Conservation (phyloP, 2,888 invertebrate species). For the Lepidochrysops patricia region DNA sequence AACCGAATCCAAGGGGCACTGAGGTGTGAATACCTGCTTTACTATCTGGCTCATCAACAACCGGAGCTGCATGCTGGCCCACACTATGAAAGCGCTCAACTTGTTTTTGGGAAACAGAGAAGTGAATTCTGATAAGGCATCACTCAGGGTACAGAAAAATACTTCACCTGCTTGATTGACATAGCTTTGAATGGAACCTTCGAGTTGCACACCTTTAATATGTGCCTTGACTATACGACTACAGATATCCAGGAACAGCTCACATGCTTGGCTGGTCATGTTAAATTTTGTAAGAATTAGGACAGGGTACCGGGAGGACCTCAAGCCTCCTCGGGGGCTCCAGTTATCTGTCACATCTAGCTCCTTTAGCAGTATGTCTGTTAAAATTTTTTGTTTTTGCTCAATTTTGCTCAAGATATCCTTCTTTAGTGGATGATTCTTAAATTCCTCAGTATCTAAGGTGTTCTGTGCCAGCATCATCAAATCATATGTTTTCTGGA, state of each 20-base stretch:
- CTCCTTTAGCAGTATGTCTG: constrained; percentile 92
- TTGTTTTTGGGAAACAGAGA: constrained; percentile 86
- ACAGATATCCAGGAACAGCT: constrained; percentile 86
- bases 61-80: constrained; percentile 90
- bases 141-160: constrained; percentile 87
- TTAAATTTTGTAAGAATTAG: constrained; percentile 85
- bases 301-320: constrained; percentile 89
- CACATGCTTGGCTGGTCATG: constrained; percentile 82
- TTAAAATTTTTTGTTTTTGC: constrained; percentile 81
- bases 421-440: constrained; percentile 50
- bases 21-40: constrained; percentile 92
- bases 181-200: constrained; percentile 86
- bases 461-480: constrained; percentile 75
- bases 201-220: constrained; percentile 84
- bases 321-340: constrained; percentile 90
- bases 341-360: constrained; percentile 92
- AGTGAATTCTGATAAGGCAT: constrained; percentile 76
- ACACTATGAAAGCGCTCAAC: constrained; percentile 83
- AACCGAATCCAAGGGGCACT: constrained; percentile 87
- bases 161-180: constrained; percentile 87
- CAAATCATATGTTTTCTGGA: constrained; percentile 91
- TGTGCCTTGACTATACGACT: constrained; percentile 87
- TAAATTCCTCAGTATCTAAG: constrained; percentile 53
- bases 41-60: constrained; percentile 86
- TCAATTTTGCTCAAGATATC: constrained; percentile 76